These are phyloP conservation scores for Oreochromis grahami DNA, from an alignment of 2,797 vertebrate genomes.

Conservation along the genomic window DNA sequence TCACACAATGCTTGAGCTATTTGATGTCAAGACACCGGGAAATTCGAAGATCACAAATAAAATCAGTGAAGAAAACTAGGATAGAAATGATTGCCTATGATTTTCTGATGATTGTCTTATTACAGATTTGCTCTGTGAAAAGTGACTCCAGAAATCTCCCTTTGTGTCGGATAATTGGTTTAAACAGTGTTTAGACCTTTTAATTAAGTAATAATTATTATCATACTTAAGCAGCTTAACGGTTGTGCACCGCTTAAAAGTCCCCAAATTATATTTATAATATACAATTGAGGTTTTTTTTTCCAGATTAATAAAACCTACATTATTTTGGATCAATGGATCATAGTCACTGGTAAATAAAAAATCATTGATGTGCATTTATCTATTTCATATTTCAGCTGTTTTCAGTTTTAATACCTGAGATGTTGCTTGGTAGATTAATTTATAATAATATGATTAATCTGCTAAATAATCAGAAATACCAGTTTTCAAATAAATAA, in stretches of 20 bases:
- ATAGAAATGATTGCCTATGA: background rate
- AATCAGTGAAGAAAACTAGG: background rate
- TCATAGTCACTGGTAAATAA: background rate
- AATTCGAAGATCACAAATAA: background rate
- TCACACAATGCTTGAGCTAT: background rate
- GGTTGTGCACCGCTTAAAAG: background rate
- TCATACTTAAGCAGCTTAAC: background rate
- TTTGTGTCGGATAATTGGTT: background rate
- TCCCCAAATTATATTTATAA: background rate
- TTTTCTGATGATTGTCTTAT: background rate
- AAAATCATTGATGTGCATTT: background rate
- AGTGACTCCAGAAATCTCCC: background rate
- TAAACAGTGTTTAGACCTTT: background rate
- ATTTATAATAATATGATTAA: background rate
- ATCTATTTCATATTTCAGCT: background rate
- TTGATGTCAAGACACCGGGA: background rate
- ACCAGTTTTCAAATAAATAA: background rate
- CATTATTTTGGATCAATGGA: background rate
- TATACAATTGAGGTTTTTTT: background rate
- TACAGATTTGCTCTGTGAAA: background rate
- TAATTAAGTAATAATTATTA: background rate
- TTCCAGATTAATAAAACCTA: fast-evolving
- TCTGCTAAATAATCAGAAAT: background rate
- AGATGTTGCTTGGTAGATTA: background rate
- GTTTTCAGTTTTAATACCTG: background rate